phyloP scores from a whole-genome alignment of 1,140 invertebrate genomes.

The Calephelis virginiensis region DNA sequence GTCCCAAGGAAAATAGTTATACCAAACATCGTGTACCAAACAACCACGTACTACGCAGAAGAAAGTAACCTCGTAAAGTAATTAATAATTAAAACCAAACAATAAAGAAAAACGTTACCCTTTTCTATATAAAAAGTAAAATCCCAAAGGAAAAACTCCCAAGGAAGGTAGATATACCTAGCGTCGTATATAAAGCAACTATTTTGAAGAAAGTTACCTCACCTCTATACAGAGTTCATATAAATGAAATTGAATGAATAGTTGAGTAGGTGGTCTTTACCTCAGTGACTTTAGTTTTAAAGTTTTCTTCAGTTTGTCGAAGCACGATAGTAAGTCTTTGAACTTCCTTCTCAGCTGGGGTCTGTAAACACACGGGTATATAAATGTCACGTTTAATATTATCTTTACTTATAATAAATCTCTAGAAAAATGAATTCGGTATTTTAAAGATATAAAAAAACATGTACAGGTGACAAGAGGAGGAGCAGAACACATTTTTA shows the following conservation, averaged over 20 bases:
- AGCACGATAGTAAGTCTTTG: constrained; percentile 57
- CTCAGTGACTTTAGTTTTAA: constrained; percentile 69
- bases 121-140: neutral
- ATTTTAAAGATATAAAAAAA: neutral
- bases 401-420: too few species aligned
- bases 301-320: constrained; percentile 61
- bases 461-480: too few species aligned
- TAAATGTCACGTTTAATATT: neutral
- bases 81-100: too few species aligned
- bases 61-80: too few species aligned
- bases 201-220: too few species aligned
- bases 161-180: neutral
- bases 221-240: too few species aligned
- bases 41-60: too few species aligned
- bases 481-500: too few species aligned
- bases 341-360: constrained; percentile 64
- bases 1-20: too few species aligned
- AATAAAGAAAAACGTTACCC: too few species aligned
- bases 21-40: too few species aligned
- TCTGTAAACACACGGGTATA: constrained; percentile 35
- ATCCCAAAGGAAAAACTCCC: neutral
- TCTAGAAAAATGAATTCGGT: neutral
- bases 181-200: neutral
- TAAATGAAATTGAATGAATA: neutral
- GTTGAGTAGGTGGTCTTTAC: constrained; percentile 29